Percentiles rank a stretch among this genome's conserved stretches.
Evolutionary conservation across 2,113 vertebrate species (phyloP).

Genomic region (Ceratotherium simum): DNA sequence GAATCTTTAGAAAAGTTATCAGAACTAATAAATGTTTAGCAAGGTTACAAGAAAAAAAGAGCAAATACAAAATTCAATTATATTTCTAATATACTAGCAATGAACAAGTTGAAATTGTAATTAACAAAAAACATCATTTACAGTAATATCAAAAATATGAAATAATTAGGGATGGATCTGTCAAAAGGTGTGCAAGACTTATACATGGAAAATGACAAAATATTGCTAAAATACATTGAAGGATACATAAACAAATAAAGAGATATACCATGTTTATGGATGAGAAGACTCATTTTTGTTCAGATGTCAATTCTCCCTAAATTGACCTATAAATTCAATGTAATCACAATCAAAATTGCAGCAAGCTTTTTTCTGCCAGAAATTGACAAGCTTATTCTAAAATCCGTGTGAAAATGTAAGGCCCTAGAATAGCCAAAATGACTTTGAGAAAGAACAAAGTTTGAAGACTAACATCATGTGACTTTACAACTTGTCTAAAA

Average conservation of each 20-base stretch:
- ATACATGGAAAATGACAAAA: neutral
- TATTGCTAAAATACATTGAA: neutral
- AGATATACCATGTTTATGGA: neutral
- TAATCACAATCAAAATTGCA: neutral
- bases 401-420: neutral
- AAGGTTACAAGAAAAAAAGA: neutral
- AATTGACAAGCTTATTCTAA: neutral
- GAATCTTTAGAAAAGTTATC: neutral
- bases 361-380: neutral
- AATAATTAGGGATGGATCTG: neutral
- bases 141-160: neutral
- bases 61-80: neutral
- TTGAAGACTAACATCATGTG: neutral
- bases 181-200: neutral
- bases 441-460: neutral
- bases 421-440: neutral
- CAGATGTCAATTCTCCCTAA: neutral
- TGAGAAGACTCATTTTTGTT: neutral
- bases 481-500: neutral
- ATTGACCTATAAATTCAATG: neutral
- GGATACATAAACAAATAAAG: neutral
- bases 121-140: constrained; percentile 23
- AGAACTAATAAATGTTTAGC: neutral
- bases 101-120: neutral
- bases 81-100: neutral